A percentile compares a stretch with the other conserved stretches of the same genome.
Conservation (phyloP, 30 jellyfish, hydroid and myxozoan species). For the Aurelia aurita region DNA sequence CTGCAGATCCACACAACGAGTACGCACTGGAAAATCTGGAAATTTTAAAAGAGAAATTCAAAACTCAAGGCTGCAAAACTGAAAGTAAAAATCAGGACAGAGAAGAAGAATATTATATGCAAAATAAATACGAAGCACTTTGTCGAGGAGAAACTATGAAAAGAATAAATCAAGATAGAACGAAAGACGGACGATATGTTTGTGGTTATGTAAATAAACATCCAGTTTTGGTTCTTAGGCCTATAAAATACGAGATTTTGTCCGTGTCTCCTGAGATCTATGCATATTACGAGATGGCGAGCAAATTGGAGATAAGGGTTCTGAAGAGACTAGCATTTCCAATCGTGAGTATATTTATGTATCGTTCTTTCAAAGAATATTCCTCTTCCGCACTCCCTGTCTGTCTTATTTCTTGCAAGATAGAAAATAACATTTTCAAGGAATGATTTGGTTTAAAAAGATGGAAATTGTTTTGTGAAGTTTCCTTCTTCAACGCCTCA, state of each 20-base stretch:
- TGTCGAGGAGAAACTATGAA: conserved; percentile 33
- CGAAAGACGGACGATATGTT: not conserved
- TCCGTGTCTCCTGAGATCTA: conserved; percentile 75
- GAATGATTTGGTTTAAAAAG: no score
- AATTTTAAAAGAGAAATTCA: not conserved
- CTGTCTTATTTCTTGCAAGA: no score
- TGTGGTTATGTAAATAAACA: conserved; percentile 55
- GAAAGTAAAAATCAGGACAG: not conserved
- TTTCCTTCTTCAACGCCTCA: no score
- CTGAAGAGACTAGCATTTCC: conserved; percentile 84
- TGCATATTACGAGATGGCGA: conserved; percentile 62
- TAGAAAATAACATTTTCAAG: no score
- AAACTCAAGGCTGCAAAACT: not conserved
- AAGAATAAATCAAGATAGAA: not conserved
- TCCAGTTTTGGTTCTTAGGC: conserved; percentile 75
- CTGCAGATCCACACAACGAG: conserved; percentile 30
- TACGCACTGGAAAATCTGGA: conserved; percentile 29
- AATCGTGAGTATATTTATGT: conserved; percentile 48
- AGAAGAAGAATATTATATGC: conserved; percentile 19
- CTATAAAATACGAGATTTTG: conserved; percentile 64
- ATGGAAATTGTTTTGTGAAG: no score
- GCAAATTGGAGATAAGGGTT: conserved; percentile 46
- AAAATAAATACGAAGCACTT: conserved; percentile 40
- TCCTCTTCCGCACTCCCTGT: not conserved
- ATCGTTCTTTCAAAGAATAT: not conserved